Evolutionary conservation across 2,888 invertebrate species (phyloP), one percentile per base, ranked within the genome.

Genomic region (Erynnis tages): DNA sequence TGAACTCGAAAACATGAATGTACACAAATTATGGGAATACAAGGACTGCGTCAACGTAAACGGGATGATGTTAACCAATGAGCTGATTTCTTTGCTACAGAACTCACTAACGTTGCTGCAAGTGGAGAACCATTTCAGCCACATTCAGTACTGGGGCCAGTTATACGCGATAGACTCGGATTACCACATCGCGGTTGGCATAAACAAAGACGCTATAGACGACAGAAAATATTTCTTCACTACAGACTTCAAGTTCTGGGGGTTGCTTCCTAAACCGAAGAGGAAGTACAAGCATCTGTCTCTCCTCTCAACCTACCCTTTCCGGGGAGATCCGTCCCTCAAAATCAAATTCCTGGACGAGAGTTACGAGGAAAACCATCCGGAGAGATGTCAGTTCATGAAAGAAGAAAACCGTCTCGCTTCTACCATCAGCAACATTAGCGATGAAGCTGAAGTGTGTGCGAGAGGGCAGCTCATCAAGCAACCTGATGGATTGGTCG

Each of bases 71-170:
- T 76, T 96, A 17, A 93, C 92, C 38, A 91, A 91, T 2, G 96
- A 97, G 82, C 92, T 94, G 66, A 92, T 94, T 55, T 87, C 93
- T 0, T 63, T 94, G 49, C 82, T 97, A 8, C 93, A 95, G 70
- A 95, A 95, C 71, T 95, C 97, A 0, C 81, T 97, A 2, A 90
- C 94, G 0, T 82, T 96, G 50, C 85, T 97, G 29, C 94, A 97
- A 80, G 93, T 93, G 58, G 96, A 97, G 73, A 96, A 97, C 79
- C 96, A 96, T 74, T 96, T 97, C 76, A 81, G 90, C 10, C 92
- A 93, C 71, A 91, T 96, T 46, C 96, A 93, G 70, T 96, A 97
- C 69, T 97, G 97, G 96, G 97, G 97, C 0, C 93, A 94, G 71
- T 93, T 97, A 45, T 91, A 93, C 59, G 97, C 95, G 1, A 83